These are phyloP conservation scores for Psilopogon haemacephalus DNA, from an alignment of 2,113 vertebrate species.

Conservation along the genomic window DNA sequence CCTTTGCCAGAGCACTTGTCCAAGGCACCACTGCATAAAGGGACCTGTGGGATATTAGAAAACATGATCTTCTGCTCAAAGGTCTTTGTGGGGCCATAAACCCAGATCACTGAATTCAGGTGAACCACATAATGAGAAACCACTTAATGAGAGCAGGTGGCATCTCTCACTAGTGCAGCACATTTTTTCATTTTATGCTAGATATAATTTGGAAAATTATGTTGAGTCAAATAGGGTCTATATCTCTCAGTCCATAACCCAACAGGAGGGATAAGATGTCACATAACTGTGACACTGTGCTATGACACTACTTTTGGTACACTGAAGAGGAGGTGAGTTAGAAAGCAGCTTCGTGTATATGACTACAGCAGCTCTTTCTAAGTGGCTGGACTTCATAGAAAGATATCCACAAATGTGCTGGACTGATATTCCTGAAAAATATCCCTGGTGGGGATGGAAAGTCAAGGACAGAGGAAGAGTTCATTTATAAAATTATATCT, in stretches of 20 bases:
- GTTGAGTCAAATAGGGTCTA: not conserved
- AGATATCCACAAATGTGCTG: not conserved
- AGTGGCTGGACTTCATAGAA: not conserved
- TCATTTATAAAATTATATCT: not conserved
- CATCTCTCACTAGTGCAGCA: not conserved
- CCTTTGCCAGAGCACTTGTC: not conserved
- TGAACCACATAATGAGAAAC: not conserved
- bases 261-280: not conserved
- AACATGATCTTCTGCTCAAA: not conserved
- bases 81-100: not conserved
- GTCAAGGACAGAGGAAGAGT: not conserved
- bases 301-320: not conserved
- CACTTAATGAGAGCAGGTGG: too few species aligned
- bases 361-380: not conserved
- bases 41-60: not conserved
- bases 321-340: not conserved
- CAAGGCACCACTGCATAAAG: fast-evolving
- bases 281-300: not conserved
- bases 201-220: not conserved
- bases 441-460: not conserved
- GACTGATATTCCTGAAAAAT: not conserved
- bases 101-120: fast-evolving
- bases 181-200: not conserved
- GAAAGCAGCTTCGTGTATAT: not conserved
- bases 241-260: not conserved